Evolutionary conservation across 2,888 invertebrate genomes (phyloP), one percentile per base, ranked within the genome.

Genomic region (Neuroscelio doddi): DNA sequence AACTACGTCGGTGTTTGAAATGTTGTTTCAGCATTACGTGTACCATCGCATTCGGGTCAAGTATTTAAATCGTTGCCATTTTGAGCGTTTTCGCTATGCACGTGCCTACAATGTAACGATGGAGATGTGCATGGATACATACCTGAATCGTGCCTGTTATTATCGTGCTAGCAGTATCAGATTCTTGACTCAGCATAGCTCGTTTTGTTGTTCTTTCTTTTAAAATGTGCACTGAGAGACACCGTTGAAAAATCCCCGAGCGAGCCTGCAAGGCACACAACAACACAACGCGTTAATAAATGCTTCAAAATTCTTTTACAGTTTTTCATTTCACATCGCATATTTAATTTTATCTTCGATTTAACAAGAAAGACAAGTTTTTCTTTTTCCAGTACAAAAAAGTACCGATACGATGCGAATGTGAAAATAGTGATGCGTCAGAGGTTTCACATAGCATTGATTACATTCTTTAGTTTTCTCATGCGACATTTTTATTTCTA

Each of bases 31-130:
- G 12, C 24, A 12, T 12, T 10, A 41, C 41, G 21, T 41, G 41
- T 24, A 24, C 12, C 41, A 24, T 24, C 41, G 41, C 12, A 41
- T 41, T 41, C 26, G 41, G 41, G 41, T 41, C 41, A 41, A 41
- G 41, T 41, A 41, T 41, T 41, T 12, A 41, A 41, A 41, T 41
- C 41, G 41, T n/a, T 41, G 41, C 41, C 41, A 41, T 41, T 41
- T 41, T 7, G 24, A 41, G 41, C 26, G 41, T 41, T 41, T 41
- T 41, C 26, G 41, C 41, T 41, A n/a, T 9, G 38, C 38, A 17
- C 36, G 36, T 17, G 14, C 5, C 5, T 16, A 17, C 38, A n/a
- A 14, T 21, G 38, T 16, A 38, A 38, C 38, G 38, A 38, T 17
- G 38, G 17, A 38, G 38, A 38, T 38, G 38, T 17, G 38, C 38